Percentiles rank a stretch among this genome's conserved stretches.
phyloP scores from a whole-genome alignment of 2,797 vertebrate genomes.

The Simalia tracyae region DNA sequence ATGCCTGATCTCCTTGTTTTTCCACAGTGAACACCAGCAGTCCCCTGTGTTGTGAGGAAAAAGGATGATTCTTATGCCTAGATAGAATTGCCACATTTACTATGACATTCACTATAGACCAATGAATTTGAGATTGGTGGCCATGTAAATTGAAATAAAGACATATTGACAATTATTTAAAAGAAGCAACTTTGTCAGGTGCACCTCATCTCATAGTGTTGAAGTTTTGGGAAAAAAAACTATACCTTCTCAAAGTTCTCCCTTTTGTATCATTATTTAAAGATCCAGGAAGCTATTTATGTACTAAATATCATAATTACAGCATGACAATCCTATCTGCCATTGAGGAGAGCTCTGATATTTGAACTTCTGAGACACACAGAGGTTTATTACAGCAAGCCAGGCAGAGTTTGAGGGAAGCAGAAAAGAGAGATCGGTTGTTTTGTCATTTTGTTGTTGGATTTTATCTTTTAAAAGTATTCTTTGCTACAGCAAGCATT shows the following conservation, averaged over 20 bases:
- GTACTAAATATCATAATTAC: background rate
- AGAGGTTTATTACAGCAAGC: no score
- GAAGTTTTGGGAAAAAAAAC: background rate
- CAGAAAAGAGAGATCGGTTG: no score
- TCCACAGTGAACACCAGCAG: background rate
- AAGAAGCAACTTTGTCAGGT: background rate
- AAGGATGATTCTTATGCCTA: background rate
- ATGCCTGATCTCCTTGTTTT: background rate
- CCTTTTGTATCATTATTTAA: background rate
- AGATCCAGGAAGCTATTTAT: background rate
- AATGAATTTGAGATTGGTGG: background rate
- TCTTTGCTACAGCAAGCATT: no score
- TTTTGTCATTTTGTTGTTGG: no score
- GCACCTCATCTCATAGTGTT: background rate
- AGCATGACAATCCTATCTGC: no score
- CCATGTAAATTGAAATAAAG: no score
- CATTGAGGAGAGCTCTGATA: no score
- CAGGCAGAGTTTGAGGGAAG: no score
- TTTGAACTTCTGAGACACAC: no score
- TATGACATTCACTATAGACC: background rate
- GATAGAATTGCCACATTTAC: background rate
- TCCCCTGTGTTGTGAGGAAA: background rate
- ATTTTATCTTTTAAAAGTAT: no score
- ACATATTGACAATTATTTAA: no score
- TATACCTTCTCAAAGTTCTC: background rate